Evolutionary conservation across 1,140 invertebrate genomes (phyloP).

Genomic region (Calliopsis andreniformis): DNA sequence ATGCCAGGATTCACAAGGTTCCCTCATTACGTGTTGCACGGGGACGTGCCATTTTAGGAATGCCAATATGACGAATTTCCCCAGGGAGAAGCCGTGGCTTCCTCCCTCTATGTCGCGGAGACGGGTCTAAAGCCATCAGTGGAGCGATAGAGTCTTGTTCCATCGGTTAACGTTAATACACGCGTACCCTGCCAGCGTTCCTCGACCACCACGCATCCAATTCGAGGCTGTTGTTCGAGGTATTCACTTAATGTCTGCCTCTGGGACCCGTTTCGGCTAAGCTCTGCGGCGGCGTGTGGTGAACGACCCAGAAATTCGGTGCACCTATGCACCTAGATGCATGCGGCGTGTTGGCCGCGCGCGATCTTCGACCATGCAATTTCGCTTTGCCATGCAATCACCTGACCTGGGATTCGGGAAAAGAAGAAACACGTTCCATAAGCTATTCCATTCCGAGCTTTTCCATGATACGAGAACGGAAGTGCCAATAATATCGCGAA

Average conservation of each 20-base stretch:
- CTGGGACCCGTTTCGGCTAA: slow-evolving; percentile 31
- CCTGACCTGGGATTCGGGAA: slow-evolving; percentile 8
- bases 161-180: slow-evolving; percentile 56
- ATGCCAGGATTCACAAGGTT: background rate
- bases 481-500: slow-evolving; percentile 31
- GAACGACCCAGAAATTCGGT: slow-evolving; percentile 37
- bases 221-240: slow-evolving; percentile 51
- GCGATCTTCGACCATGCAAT: slow-evolving; percentile 6
- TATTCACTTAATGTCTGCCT: slow-evolving; percentile 49
- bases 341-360: background rate
- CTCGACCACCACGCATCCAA: slow-evolving; percentile 34
- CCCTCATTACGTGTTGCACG: slow-evolving; percentile 22
- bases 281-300: background rate
- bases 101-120: slow-evolving; percentile 19
- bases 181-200: background rate
- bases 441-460: slow-evolving; percentile 24
- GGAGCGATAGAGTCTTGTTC: slow-evolving; percentile 41
- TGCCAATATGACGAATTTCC: slow-evolving; percentile 71
- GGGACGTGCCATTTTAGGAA: slow-evolving; percentile 43
- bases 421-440: slow-evolving; percentile 32
- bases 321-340: background rate
- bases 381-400: slow-evolving; percentile 21
- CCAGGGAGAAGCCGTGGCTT: slow-evolving; percentile 28
- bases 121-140: slow-evolving; percentile 36
- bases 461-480: background rate